Conservation (phyloP, 2,797 vertebrate genomes). For the Hemitrygon akajei region DNA sequence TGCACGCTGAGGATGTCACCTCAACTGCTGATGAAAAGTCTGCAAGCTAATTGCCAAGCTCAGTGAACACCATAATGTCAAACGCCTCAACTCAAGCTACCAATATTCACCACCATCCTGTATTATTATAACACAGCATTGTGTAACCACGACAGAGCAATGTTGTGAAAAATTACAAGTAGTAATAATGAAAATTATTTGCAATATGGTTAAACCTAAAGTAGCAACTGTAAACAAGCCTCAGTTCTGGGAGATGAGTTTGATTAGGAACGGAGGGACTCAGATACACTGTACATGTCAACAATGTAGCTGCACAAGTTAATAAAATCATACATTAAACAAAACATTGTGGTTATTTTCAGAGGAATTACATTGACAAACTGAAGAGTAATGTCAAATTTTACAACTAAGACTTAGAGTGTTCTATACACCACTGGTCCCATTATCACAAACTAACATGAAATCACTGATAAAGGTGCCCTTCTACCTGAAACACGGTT, state of each 20-base stretch:
- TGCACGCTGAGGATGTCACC: too few relatives aligned
- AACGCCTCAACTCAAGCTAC: too few relatives aligned
- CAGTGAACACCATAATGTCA: too few relatives aligned
- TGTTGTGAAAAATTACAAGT: not conserved
- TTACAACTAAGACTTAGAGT: not conserved
- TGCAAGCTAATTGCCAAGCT: too few relatives aligned
- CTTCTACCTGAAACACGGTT: slow-evolving; percentile 37
- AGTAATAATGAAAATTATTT: not conserved
- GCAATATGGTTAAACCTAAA: not conserved
- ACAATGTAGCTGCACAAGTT: not conserved
- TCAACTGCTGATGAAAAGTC: too few relatives aligned
- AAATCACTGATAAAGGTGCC: not conserved
- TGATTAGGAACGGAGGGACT: too few relatives aligned
- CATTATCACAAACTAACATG: not conserved
- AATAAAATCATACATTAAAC: not conserved
- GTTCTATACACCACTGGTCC: not conserved
- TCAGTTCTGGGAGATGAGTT: too few relatives aligned
- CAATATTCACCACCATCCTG: not conserved
- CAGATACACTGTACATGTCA: not conserved
- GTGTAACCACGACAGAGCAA: not conserved
- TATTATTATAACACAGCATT: not conserved
- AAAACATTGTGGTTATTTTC: not conserved
- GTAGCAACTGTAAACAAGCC: too few relatives aligned
- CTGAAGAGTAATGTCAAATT: not conserved
- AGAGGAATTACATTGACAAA: not conserved